A percentile compares a stretch with the other conserved stretches of the same genome.
Evolutionary conservation across 2,797 vertebrate species (phyloP).

Genomic region (Phoxinus dragarum): DNA sequence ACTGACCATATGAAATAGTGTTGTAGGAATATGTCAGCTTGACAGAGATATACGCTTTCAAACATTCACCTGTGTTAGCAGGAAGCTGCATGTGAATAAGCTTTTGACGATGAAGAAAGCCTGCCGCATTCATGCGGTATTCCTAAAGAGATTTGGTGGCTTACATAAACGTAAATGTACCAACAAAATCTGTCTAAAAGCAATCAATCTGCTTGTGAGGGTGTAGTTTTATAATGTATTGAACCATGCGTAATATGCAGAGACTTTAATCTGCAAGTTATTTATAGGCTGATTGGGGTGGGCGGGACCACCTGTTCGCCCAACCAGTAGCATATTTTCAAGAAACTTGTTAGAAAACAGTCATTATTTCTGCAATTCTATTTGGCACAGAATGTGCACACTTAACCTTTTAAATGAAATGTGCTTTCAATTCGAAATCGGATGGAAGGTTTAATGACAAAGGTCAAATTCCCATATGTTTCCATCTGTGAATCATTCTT

Average conservation of each 20-base stretch:
- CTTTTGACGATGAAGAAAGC: neutral
- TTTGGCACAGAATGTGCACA: neutral
- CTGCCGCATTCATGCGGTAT: neutral
- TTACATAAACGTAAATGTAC: neutral
- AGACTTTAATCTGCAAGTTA: neutral
- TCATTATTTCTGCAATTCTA: neutral
- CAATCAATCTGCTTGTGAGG: neutral
- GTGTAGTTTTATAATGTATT: neutral
- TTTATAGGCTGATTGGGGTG: neutral
- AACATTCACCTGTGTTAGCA: conserved; percentile 32
- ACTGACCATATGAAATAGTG: conserved; percentile 60
- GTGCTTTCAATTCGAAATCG: neutral
- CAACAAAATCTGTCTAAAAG: neutral
- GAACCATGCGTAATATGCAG: neutral
- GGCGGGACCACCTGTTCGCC: neutral
- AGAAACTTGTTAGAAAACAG: neutral
- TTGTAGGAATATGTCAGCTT: conserved; percentile 53
- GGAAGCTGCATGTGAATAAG: conserved; percentile 39
- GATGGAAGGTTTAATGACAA: neutral
- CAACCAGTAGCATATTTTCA: neutral
- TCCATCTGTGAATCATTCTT: conserved; percentile 8
- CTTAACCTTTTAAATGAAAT: neutral
- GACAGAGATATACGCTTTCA: conserved; percentile 65
- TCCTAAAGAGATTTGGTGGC: neutral
- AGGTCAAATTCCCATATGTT: conserved; percentile 7